Evolutionary conservation across 2,797 vertebrate genomes (phyloP).

Genomic region (Eleutherodactylus coqui): DNA sequence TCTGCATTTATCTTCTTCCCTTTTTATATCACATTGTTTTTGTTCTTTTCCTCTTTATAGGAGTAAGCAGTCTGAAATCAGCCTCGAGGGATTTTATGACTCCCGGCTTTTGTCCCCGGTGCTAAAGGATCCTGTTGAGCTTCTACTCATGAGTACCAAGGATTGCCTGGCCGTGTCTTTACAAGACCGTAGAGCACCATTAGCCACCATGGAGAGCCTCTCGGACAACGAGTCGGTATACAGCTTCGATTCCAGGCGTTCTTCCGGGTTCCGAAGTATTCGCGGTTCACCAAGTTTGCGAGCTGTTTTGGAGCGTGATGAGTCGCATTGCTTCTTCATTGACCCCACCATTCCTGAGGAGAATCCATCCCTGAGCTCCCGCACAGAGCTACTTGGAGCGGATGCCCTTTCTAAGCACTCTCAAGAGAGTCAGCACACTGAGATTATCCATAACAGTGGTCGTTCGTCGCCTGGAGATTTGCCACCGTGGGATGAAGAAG

Average conservation of each 20-base stretch:
- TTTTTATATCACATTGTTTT: neutral
- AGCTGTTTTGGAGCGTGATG: conserved; percentile 84
- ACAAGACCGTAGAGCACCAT: conserved; percentile 89
- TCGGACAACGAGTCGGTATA: conserved; percentile 96
- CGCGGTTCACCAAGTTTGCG: conserved; percentile 93
- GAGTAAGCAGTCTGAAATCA: conserved; percentile 96
- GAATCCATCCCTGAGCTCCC: conserved; percentile 95
- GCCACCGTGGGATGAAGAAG: conserved; percentile 73
- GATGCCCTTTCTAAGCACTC: conserved; percentile 86
- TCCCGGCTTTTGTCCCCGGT: conserved; percentile 81
- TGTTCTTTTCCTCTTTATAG: conserved; percentile 70
- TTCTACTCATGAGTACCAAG: conserved; percentile 90
- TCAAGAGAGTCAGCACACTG: conserved; percentile 79
- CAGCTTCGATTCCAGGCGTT: conserved; percentile 95
- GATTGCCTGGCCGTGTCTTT: conserved; percentile 90
- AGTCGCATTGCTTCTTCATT: conserved; percentile 85
- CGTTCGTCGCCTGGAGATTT: conserved; percentile 73
- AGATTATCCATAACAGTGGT: conserved; percentile 72
- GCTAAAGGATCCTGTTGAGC: conserved; percentile 84
- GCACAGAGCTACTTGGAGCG: conserved; percentile 93
- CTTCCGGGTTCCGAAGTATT: conserved; percentile 89
- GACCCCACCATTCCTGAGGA: conserved; percentile 94
- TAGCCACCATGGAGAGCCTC: conserved; percentile 97
- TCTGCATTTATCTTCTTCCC: neutral
- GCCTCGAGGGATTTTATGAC: conserved; percentile 95